Evolutionary conservation across 2,888 invertebrate genomes (phyloP).

Genomic region (Metopia argyrocephala): DNA sequence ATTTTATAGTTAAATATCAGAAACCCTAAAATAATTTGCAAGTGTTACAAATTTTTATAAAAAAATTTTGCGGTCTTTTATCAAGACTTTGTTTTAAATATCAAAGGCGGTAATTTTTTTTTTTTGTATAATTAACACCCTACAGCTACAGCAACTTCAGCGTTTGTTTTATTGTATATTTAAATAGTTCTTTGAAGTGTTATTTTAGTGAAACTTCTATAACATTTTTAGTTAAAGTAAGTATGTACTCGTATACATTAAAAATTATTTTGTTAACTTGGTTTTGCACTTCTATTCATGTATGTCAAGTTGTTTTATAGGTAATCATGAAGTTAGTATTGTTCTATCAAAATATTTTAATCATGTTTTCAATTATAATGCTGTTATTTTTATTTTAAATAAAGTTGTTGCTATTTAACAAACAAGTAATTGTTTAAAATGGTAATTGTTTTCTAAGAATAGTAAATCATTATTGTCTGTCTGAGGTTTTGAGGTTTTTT

Average conservation of each 20-base stretch:
- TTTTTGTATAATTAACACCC: too few species aligned
- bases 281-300: constrained; percentile 4
- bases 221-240: too few species aligned
- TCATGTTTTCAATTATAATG: constrained; percentile 12
- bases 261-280: too few species aligned
- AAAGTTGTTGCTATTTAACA: background rate
- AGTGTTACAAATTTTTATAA: constrained; percentile 14
- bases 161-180: too few species aligned
- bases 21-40: constrained; percentile 47
- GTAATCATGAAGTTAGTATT: too few species aligned
- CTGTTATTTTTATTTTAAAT: constrained; percentile 12
- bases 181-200: too few species aligned
- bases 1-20: background rate
- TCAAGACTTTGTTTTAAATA: constrained; percentile 45
- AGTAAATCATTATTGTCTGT: background rate
- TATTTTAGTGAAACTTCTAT: too few species aligned
- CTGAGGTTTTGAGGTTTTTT: background rate
- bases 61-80: constrained; percentile 65
- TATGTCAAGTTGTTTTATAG: too few species aligned
- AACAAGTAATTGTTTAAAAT: constrained; percentile 33
- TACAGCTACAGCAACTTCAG: too few species aligned
- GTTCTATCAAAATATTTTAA: too few species aligned
- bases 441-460: constrained; percentile 48
- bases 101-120: constrained; percentile 55
- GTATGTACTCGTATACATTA: too few species aligned